These are phyloP conservation scores for Erythrocebus patas DNA, from an alignment of 2,113 vertebrate species.

Conservation along the genomic window DNA sequence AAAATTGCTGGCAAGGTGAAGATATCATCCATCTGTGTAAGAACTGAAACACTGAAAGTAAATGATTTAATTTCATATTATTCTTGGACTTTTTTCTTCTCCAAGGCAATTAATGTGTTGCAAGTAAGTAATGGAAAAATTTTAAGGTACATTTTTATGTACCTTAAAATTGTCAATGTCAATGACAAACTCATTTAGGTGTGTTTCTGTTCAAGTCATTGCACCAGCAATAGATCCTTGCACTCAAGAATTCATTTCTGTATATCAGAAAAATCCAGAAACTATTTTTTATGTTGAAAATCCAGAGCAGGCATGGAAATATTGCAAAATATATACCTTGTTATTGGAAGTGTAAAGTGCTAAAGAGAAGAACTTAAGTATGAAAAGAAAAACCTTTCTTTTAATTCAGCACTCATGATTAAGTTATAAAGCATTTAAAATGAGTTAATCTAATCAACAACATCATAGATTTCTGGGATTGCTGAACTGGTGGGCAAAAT, in stretches of 20 bases:
- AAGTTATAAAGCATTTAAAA: background rate
- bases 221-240: background rate
- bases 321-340: background rate
- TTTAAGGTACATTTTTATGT: background rate
- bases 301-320: background rate
- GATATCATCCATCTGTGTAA: background rate
- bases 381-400: background rate
- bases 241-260: background rate
- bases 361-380: background rate
- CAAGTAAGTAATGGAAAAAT: background rate
- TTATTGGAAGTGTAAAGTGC: background rate
- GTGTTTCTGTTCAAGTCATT: background rate
- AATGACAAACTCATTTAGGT: background rate
- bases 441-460: background rate
- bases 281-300: background rate
- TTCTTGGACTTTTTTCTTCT: background rate
- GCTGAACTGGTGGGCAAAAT: background rate
- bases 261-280: constrained; percentile 6
- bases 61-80: background rate
- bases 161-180: background rate
- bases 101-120: background rate
- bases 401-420: background rate
- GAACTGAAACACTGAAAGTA: background rate
- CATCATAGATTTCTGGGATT: background rate
- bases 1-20: background rate